A percentile compares a stretch with the other conserved stretches of the same genome.
These are phyloP conservation scores for Nothocercus julius DNA, from an alignment of 2,113 vertebrate species.

Conservation along the genomic window DNA sequence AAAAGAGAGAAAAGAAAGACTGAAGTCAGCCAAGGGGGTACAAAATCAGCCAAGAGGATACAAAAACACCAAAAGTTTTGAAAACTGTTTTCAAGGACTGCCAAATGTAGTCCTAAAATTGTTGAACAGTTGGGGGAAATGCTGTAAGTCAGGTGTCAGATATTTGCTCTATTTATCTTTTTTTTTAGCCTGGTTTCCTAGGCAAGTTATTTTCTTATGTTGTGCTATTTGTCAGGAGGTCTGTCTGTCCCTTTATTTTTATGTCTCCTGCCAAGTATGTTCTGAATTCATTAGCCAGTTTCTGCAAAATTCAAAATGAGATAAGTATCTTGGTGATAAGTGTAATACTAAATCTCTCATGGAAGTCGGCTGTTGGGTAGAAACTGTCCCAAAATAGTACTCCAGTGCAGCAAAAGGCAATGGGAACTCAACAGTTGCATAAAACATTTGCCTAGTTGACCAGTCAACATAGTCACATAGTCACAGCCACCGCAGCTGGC, in stretches of 20 bases:
- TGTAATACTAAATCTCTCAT: neutral
- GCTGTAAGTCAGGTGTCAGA: neutral
- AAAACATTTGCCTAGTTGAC: neutral
- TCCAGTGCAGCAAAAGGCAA: neutral
- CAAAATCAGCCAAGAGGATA: slow-evolving; percentile 4
- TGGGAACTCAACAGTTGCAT: neutral
- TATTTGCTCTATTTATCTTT: neutral
- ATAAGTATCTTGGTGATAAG: neutral
- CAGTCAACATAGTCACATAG: neutral
- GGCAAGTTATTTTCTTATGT: neutral
- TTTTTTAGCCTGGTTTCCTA: neutral
- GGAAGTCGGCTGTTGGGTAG: neutral
- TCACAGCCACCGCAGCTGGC: neutral
- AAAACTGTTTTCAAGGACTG: neutral
- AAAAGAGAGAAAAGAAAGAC: neutral
- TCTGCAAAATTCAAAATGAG: neutral
- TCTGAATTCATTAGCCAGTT: neutral
- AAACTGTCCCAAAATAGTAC: neutral
- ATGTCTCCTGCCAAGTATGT: neutral
- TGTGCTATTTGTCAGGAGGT: neutral
- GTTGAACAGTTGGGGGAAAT: neutral
- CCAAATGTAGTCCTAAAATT: neutral
- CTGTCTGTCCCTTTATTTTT: neutral
- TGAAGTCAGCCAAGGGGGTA: neutral
- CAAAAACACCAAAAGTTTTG: neutral